A percentile compares a stretch with the other conserved stretches of the same genome.
Evolutionary conservation across 2,113 vertebrate genomes (phyloP).

Genomic region (Forbesichthys agassizii): DNA sequence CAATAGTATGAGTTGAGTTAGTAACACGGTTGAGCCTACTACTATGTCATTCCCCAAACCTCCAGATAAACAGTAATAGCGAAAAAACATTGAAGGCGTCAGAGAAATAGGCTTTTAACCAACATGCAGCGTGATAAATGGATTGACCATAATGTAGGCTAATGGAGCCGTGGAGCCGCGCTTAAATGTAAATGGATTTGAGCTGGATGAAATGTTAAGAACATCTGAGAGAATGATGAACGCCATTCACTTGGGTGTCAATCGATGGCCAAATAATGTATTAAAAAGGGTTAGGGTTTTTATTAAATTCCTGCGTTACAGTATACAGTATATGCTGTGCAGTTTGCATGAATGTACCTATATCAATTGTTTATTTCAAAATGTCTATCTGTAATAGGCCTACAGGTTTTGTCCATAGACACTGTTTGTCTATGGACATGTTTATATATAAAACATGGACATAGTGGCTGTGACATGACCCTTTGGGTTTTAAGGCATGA

Average conservation of each 20-base stretch:
- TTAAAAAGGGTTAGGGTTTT: slow-evolving; percentile 22
- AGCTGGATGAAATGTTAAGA: slow-evolving; percentile 59
- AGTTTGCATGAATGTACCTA: not conserved
- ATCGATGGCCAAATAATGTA: slow-evolving; percentile 70
- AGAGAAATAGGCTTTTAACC: slow-evolving; percentile 74
- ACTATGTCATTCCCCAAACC: slow-evolving; percentile 11
- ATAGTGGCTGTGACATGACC: too few species aligned
- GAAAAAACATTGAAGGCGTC: slow-evolving; percentile 57
- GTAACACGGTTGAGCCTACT: slow-evolving; percentile 6
- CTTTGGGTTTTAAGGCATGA: too few species aligned
- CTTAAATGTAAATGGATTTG: slow-evolving; percentile 81
- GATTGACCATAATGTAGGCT: slow-evolving; percentile 76
- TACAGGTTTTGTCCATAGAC: not conserved
- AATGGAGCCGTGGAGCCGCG: slow-evolving; percentile 78
- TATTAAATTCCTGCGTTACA: too few species aligned
- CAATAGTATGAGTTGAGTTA: not conserved
- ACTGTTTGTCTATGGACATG: too few species aligned
- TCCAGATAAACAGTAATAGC: slow-evolving; percentile 51
- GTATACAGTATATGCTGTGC: too few species aligned
- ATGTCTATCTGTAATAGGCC: slow-evolving; percentile 11
- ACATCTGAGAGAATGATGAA: slow-evolving; percentile 75
- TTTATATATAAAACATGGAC: too few species aligned
- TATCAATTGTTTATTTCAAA: too few species aligned
- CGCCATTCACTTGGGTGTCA: slow-evolving; percentile 62
- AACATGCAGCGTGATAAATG: slow-evolving; percentile 78